Percentiles rank a stretch among this genome's conserved stretches.
phyloP scores from a whole-genome alignment of 2,888 invertebrate genomes.

The Apotomis turbidana region DNA sequence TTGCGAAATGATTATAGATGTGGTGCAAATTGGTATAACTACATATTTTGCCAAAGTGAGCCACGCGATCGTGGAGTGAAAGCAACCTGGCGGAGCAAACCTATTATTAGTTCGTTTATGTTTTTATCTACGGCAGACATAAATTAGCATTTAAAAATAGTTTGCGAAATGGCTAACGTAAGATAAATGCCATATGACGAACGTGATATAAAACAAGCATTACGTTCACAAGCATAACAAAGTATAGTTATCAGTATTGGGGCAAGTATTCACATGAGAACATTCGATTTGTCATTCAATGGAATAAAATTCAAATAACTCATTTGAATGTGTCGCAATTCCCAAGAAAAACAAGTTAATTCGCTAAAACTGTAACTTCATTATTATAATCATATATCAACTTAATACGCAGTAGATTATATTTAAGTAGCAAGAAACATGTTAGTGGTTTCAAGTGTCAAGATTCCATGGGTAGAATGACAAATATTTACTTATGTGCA shows the following conservation, averaged over 20 bases:
- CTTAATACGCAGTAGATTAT: slow-evolving; percentile 11
- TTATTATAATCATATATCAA: neutral
- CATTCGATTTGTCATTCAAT: neutral
- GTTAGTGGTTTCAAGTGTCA: slow-evolving; percentile 4
- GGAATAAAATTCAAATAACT: slow-evolving; percentile 10
- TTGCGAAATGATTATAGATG: slow-evolving; percentile 25
- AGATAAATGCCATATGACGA: slow-evolving; percentile 6
- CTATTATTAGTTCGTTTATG: slow-evolving; percentile 46
- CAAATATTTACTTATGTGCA: slow-evolving; percentile 45
- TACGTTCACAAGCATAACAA: slow-evolving; percentile 5
- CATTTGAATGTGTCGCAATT: slow-evolving; percentile 24
- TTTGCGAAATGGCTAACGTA: slow-evolving; percentile 6
- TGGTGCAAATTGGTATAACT: slow-evolving; percentile 6
- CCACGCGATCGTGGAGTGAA: slow-evolving; percentile 44
- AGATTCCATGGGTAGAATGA: slow-evolving; percentile 41
- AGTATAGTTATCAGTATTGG: slow-evolving; percentile 12
- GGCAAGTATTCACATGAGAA: slow-evolving; percentile 9
- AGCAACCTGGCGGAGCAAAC: slow-evolving; percentile 41
- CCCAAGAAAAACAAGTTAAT: slow-evolving; percentile 11
- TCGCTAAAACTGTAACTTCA: neutral
- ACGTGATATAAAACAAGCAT: neutral
- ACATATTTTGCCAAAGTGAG: slow-evolving; percentile 15
- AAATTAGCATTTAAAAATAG: slow-evolving; percentile 37
- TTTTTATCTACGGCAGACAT: slow-evolving; percentile 33
- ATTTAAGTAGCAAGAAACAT: slow-evolving; percentile 24